phyloP scores from a whole-genome alignment of 35 echinoderm and acorn worm species.

The Hemicentrotus pulcherrimus region DNA sequence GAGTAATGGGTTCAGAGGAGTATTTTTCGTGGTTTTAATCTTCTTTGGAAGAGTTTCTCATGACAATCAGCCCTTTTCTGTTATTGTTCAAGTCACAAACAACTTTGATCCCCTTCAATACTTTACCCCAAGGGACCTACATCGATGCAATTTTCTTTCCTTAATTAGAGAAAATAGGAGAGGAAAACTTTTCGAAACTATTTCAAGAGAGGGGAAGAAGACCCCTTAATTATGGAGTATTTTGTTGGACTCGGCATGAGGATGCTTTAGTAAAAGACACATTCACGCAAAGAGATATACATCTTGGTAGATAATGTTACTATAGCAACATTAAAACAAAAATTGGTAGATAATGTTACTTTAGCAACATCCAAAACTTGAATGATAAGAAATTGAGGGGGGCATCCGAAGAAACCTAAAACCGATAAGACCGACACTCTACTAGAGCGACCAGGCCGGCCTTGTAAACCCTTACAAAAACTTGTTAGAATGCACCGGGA shows the following conservation, averaged over 20 bases:
- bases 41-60: neutral
- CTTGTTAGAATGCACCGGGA: neutral
- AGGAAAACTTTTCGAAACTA: neutral
- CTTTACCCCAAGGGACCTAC: conserved; percentile 8
- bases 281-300: too few species aligned
- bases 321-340: too few species aligned
- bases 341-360: too few species aligned
- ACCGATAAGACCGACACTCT: too few species aligned
- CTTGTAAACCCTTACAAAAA: too few species aligned
- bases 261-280: neutral
- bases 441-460: too few species aligned
- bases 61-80: neutral
- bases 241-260: neutral
- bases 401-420: too few species aligned
- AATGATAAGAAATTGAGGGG: too few species aligned
- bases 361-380: too few species aligned
- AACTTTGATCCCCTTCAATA: conserved; percentile 15
- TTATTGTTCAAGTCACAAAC: conserved; percentile 23
- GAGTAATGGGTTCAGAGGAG: conserved; percentile 6
- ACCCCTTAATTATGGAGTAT: neutral
- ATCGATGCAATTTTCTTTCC: neutral
- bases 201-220: neutral
- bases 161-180: neutral
- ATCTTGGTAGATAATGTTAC: too few species aligned
- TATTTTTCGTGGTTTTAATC: conserved; percentile 25